Evolutionary conservation across 2,797 vertebrate species (phyloP), one percentile per base, ranked within the genome.

Genomic region (Oophaga sylvatica): DNA sequence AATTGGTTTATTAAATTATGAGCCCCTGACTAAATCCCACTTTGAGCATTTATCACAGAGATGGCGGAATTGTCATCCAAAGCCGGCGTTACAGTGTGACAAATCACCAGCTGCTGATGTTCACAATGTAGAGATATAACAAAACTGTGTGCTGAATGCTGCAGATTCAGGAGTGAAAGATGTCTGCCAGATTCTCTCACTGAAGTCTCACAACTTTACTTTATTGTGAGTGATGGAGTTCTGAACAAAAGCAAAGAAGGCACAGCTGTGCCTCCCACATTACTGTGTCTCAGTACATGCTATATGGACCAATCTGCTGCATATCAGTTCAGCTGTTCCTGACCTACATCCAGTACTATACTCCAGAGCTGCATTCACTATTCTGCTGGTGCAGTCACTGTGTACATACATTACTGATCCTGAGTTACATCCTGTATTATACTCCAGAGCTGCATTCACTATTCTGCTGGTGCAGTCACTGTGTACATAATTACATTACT

Each of bases 1-100:
- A 77, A 63, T 77, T 26, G 71, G 83, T 65, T 84, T 84, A 84
- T 84, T 76, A 84, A 84, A 84, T 84, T 84, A 84, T 77, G 83
- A 84, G 71, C 83, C 83, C 71, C 76, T 77, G 83, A 84, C 83
- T 75, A 75, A 75, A 84, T 84, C 83, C 71, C 83, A 84, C 71
- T 84, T 75, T 84, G 71, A 84, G 71, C 83, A 84, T 77, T 77
- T 84, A 76, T 84, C 83, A 84, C 57, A 29, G 83, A 84, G 83
- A 84, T 84, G 71, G 83, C 83, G 48, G 83, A 41, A 75, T 76
- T 84, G 83, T 84, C 83, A 63, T 84, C 71, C 70, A 12, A 31
- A 76, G 71, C 29, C 75, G 70, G 35, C 59, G 62, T 11, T 5
- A n/a, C 57, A 29, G 57, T n/a, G 83, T 76, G 83, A 84, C 83